Percentiles rank a stretch among this genome's conserved stretches.
Evolutionary conservation across 2,113 vertebrate genomes (phyloP).

Genomic region (Petroica traversi): DNA sequence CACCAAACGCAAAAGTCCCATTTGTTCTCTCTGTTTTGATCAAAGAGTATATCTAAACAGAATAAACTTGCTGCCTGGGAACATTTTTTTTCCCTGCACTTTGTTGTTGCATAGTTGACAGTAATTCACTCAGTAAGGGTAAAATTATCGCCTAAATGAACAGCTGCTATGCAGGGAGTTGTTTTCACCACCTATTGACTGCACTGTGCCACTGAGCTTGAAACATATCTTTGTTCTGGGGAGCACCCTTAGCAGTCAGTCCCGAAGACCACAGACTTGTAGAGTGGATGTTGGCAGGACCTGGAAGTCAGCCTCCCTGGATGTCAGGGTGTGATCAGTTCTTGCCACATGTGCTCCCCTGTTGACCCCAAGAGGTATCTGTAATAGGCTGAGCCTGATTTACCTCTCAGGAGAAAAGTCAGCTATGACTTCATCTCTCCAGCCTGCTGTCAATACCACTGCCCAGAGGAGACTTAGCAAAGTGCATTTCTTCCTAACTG

Average conservation of each 20-base stretch:
- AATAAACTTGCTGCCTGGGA: conserved; percentile 22
- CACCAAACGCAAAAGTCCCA: background rate
- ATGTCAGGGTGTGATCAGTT: background rate
- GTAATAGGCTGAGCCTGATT: background rate
- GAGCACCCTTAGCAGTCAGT: background rate
- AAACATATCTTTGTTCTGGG: background rate
- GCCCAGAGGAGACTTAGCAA: background rate
- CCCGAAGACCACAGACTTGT: background rate
- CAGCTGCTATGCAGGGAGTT: background rate
- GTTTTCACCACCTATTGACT: background rate
- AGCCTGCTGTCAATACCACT: background rate
- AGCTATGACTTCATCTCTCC: background rate
- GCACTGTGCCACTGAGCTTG: background rate
- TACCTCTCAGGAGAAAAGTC: background rate
- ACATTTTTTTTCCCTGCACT: background rate
- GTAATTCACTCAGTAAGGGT: conserved; percentile 1
- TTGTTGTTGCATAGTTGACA: conserved; percentile 21
- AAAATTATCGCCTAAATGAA: background rate
- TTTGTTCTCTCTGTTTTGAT: conserved; percentile 52
- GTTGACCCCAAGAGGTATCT: background rate
- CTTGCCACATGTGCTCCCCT: background rate
- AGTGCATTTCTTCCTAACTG: background rate
- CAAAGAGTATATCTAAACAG: conserved; percentile 10
- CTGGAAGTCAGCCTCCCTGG: background rate
- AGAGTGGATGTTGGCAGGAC: background rate